Percentiles rank a stretch among this genome's conserved stretches.
Evolutionary conservation across 2,797 vertebrate species (phyloP).

Genomic region (Enteromius unitaeniatus): DNA sequence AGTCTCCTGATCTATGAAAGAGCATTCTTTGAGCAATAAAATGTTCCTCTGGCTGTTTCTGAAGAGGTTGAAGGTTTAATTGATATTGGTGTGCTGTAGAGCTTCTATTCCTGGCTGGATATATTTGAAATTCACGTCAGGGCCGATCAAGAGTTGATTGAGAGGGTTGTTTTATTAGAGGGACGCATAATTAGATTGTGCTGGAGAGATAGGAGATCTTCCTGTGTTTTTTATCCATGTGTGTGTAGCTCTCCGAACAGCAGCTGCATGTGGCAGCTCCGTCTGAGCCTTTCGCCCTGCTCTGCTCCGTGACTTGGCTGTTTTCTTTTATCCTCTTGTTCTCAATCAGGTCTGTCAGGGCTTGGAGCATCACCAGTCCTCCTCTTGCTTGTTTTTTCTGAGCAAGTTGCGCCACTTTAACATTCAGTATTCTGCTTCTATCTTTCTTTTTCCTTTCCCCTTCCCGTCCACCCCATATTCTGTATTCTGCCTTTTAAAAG

Average conservation of each 20-base stretch:
- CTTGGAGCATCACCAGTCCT: constrained; percentile 1
- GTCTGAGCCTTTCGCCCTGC: neutral
- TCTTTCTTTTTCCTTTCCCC: neutral
- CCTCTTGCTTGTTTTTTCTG: neutral
- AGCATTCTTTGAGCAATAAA: constrained; percentile 7
- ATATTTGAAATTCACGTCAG: constrained; percentile 37
- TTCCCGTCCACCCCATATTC: neutral
- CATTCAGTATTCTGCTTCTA: neutral
- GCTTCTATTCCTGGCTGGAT: constrained; percentile 47
- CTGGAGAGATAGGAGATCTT: constrained; percentile 26
- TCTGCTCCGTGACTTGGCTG: constrained; percentile 25
- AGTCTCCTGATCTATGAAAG: neutral
- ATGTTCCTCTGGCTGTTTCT: constrained; percentile 4
- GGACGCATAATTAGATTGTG: constrained; percentile 37
- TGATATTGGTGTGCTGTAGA: constrained; percentile 18
- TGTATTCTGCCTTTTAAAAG: constrained; percentile 17
- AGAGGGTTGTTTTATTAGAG: constrained; percentile 46
- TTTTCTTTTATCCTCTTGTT: constrained; percentile 10
- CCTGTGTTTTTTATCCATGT: constrained; percentile 33
- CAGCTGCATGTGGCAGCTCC: constrained; percentile 41
- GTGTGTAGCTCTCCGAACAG: constrained; percentile 1
- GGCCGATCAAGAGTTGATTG: constrained; percentile 37
- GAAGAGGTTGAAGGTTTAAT: constrained; percentile 4
- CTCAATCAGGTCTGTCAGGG: constrained; percentile 32
- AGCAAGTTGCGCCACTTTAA: neutral